Conservation (phyloP, 2,113 vertebrate genomes). For the Gracilinanus agilis region DNA sequence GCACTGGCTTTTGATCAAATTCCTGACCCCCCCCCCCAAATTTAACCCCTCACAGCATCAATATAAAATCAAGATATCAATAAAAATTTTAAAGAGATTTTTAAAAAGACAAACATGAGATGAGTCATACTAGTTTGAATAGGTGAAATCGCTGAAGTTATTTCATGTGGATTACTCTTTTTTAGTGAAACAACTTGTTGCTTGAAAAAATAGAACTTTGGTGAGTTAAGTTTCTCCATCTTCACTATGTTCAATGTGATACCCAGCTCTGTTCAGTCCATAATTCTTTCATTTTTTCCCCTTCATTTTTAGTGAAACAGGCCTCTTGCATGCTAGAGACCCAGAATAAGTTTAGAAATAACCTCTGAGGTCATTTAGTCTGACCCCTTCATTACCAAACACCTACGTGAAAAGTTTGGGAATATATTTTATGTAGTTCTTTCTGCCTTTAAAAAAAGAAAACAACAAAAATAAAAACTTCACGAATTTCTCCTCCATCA, state of each 20-base stretch:
- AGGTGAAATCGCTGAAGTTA: not conserved
- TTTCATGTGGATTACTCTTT: not conserved
- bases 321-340: not conserved
- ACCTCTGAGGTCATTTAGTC: not conserved
- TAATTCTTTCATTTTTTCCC: not conserved
- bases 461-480: not conserved
- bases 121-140: not conserved
- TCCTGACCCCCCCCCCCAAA: too few species aligned
- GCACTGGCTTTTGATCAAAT: too few species aligned
- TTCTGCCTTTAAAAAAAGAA: not conserved
- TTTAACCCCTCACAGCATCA: too few species aligned
- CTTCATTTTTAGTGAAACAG: not conserved
- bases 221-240: not conserved
- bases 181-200: not conserved
- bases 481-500: not conserved
- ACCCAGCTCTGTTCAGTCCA: not conserved
- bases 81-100: not conserved
- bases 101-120: not conserved
- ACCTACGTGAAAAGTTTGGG: not conserved
- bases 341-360: not conserved
- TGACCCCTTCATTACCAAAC: not conserved
- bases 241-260: not conserved
- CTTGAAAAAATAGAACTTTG: not conserved
- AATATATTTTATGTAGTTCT: not conserved
- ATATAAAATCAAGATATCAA: constrained; percentile 43